These are phyloP conservation scores for Motacilla alba DNA, from an alignment of 2,113 vertebrate genomes.

Conservation along the genomic window DNA sequence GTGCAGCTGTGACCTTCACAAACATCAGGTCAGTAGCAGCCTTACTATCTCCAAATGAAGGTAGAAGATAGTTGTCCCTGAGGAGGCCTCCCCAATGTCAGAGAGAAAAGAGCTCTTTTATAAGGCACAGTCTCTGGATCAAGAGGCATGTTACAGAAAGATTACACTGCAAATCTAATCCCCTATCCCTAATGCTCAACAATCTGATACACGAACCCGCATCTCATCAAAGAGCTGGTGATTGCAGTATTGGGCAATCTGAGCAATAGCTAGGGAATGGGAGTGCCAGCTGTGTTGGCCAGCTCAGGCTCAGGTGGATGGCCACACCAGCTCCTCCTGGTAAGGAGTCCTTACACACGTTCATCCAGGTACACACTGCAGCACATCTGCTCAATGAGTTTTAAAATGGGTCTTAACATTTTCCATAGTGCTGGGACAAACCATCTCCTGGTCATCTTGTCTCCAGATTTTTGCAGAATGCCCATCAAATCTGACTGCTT, in stretches of 20 bases:
- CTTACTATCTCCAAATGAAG: constrained; percentile 15
- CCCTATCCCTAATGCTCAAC: neutral
- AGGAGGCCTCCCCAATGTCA: neutral
- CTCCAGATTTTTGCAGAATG: neutral
- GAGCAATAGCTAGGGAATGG: neutral
- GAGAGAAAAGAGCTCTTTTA: constrained; percentile 17
- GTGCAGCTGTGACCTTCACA: constrained; percentile 42
- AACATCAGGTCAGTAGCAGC: constrained; percentile 30
- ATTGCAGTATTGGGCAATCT: neutral
- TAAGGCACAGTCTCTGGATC: neutral
- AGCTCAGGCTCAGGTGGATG: neutral
- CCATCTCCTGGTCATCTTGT: neutral
- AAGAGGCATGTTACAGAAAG: constrained; percentile 30
- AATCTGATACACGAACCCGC: neutral
- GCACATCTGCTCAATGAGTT: neutral
- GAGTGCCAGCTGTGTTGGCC: neutral
- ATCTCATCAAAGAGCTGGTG: neutral
- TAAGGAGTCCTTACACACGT: neutral
- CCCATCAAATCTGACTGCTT: neutral
- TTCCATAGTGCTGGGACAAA: neutral
- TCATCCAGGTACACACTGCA: neutral
- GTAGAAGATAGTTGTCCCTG: neutral
- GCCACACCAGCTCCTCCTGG: neutral
- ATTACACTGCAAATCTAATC: constrained; percentile 49
- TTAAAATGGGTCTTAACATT: neutral